These are phyloP conservation scores for Drosophila lacicola DNA, from an alignment of 2,888 invertebrate species.

Conservation along the genomic window DNA sequence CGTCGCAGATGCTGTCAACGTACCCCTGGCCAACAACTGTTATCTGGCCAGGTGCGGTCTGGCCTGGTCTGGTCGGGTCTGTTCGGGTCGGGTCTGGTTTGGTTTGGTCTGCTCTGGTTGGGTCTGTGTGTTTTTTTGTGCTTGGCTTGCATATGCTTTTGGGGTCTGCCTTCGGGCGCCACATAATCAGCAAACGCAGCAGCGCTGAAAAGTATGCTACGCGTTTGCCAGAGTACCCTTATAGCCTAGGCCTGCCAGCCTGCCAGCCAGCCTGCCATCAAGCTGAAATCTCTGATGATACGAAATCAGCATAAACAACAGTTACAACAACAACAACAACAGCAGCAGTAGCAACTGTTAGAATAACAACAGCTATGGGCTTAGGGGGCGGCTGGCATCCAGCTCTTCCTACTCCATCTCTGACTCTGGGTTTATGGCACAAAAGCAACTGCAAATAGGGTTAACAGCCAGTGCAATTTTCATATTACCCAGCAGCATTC, in stretches of 20 bases:
- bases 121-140: conserved; percentile 42
- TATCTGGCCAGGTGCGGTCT: conserved; percentile 38
- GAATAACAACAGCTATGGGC: conserved; percentile 49
- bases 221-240: conserved; percentile 32
- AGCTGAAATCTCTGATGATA: conserved; percentile 79
- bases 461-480: conserved; percentile 79
- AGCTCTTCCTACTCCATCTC: conserved; percentile 1
- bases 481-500: conserved; percentile 64
- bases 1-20: conserved; percentile 42
- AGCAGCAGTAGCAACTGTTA: conserved; percentile 16
- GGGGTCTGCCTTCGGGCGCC: conserved; percentile 43
- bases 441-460: conserved; percentile 78
- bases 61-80: background rate
- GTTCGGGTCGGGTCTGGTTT: background rate
- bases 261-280: conserved; percentile 39
- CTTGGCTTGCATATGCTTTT: conserved; percentile 52
- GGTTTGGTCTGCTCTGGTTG: background rate
- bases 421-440: conserved; percentile 65
- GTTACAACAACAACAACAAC: conserved; percentile 27
- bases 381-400: conserved; percentile 22
- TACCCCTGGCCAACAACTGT: conserved; percentile 12
- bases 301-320: conserved; percentile 79
- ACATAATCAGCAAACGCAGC: conserved; percentile 68
- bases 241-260: conserved; percentile 26
- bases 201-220: conserved; percentile 78